Base-by-base conservation (phyloP, 2,797 vertebrate genomes). In the Pangasius krempfi region DNA sequence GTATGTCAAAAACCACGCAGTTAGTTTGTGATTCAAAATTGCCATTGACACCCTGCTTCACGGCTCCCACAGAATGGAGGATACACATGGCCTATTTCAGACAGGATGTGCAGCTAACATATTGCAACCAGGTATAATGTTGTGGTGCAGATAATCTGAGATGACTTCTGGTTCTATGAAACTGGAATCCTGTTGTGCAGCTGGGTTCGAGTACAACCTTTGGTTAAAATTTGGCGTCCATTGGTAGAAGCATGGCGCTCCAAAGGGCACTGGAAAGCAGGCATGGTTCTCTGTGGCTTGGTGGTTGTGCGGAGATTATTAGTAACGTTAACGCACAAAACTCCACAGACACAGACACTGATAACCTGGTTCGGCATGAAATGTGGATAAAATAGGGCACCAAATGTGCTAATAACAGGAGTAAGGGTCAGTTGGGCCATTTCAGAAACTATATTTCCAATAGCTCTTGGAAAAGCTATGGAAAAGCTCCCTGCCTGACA, bases 371-470 rank as follows among this genome's bases (percentile, higher is more conserved):
- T 44, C 37, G 44, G 33, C 14, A 82, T 6, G 3, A 82, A 40
- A 27, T 58, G 9, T 60, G 8, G 20, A 25, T 58, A 81, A 64
- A 64, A 66, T 27, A 30, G 44, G 25, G 27, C 27, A 10, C 18
- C 40, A 50, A n/a, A 50, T 20, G 81, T 83, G 54, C 20, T 37
- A 58, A 50, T 33, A 81, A 10, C 33, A 16, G 56, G 22, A 40
- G 22, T 60, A 22, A 40, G 76, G 80, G 81, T 85, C 75, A 25
- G 33, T 85, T 75, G 52, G 84, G 84, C 54, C 62, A 58, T 89
- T 64, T 86, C 52, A 78, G 40, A 56, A 86, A 37, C 86, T 84
- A 40, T 66, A 83, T 79, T 90, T 90, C 86, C 80, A 87, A 80
- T 30, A 73, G 87, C 86, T 54, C 75, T 44, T 12, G 25, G 70